Conservation (phyloP, 1,140 invertebrate genomes). For the Pogonus chalceus region DNA sequence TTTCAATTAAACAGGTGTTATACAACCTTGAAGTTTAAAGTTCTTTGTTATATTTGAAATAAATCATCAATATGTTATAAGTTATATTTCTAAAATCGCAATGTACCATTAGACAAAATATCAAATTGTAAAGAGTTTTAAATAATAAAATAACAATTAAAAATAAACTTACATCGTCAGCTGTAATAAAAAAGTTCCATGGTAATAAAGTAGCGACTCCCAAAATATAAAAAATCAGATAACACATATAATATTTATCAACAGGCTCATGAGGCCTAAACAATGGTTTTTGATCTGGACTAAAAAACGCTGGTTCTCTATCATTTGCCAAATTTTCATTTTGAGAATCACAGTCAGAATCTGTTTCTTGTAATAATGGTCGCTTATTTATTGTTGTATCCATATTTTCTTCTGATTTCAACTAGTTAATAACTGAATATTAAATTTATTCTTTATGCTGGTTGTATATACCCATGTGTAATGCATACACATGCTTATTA, state of each 20-base stretch:
- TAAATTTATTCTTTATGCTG: no score
- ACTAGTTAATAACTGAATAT: no score
- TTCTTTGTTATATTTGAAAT: no score
- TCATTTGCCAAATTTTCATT: slow-evolving; percentile 23
- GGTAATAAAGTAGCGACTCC: slow-evolving; percentile 83
- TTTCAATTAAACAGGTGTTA: no score
- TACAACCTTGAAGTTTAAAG: no score
- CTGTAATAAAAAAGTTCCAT: slow-evolving; percentile 94
- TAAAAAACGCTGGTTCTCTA: slow-evolving; percentile 33
- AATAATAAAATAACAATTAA: slow-evolving; percentile 11
- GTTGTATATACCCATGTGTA: no score
- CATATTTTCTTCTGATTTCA: slow-evolving; percentile 24
- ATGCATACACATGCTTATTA: no score
- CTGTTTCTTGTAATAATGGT: slow-evolving; percentile 35
- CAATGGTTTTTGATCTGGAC: slow-evolving; percentile 41
- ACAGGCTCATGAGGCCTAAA: slow-evolving; percentile 43
- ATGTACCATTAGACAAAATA: no score
- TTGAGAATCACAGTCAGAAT: slow-evolving; percentile 35
- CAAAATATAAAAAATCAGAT: slow-evolving; percentile 79
- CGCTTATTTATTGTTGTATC: slow-evolving; percentile 38
- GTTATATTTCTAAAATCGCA: background rate
- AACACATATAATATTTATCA: slow-evolving; percentile 56
- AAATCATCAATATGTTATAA: background rate
- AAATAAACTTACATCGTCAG: slow-evolving; percentile 70
- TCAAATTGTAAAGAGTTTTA: slow-evolving; percentile 8